Base-by-base conservation (phyloP, 2,113 vertebrate species). In the Chiloscyllium plagiosum region DNA sequence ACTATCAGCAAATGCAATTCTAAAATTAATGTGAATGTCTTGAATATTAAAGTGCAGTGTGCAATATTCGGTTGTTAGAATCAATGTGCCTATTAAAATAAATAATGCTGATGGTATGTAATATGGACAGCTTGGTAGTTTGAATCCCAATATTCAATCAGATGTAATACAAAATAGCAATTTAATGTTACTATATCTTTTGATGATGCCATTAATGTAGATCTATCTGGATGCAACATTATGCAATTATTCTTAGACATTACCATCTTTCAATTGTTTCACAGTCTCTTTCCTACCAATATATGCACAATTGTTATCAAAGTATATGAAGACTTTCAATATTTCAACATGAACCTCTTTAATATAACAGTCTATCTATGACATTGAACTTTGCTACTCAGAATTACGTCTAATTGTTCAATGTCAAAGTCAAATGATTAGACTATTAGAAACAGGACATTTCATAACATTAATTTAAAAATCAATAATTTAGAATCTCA, bases 61-160 rank as follows among this genome's bases (percentile, higher is more conserved):
- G 15, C 13, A 33, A 65, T 90, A 90, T 87, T 52, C 50, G 24
- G 47, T 24, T 29, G 50, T 87, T 87, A 29, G 85, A 87, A 87
- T 29, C 85, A 56, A 87, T 52, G 47, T 89, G 29, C 50, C 86
- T 29, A 56, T 56, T 52, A 89, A 87, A 24, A 50, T 87, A 87
- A 87, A 50, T 86, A 47, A 86, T 37, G 17, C 42, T 87, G 47
- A 47, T 52, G 47, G 20, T 87, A 87, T 6, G 50, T 89, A 56
- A 56, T 89, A 10, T 56, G 47, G 12, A 47, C 5, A 66, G 17
- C 37, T 93, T 66, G 61, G n/a, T 37, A 42, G 61, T 93, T 66
- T 37, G 89, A 93, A 50, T 50, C 19, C 66, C 22, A 95, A 70
- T 70, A 72, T 70, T 95, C 69, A 95, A 95, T 95, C 94, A 72